A percentile compares a stretch with the other conserved stretches of the same genome.
These are phyloP conservation scores for Drosophila gunungcola DNA, from an alignment of 1,140 invertebrate genomes.

Conservation along the genomic window DNA sequence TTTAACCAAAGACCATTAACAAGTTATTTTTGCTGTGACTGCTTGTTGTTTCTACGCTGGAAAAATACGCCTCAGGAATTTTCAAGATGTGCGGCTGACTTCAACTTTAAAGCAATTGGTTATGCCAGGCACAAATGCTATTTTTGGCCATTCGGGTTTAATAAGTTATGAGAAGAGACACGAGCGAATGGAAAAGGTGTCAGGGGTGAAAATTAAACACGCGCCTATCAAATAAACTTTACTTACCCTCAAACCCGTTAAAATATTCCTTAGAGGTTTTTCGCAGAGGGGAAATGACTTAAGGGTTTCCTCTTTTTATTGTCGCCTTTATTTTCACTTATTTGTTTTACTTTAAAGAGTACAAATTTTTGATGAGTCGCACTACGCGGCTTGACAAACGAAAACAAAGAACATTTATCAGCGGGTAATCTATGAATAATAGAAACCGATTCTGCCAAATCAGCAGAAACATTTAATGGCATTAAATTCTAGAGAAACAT, in stretches of 20 bases:
- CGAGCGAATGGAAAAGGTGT: constrained; percentile 42
- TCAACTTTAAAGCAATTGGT: constrained; percentile 32
- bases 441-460: constrained; percentile 46
- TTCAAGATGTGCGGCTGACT: constrained; percentile 27
- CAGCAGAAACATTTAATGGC: constrained; percentile 62
- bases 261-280: neutral
- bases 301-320: constrained; percentile 1
- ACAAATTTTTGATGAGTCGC: neutral
- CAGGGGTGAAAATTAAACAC: constrained; percentile 58
- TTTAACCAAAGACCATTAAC: constrained; percentile 57
- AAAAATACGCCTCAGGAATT: constrained; percentile 62
- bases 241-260: constrained; percentile 29
- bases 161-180: constrained; percentile 57
- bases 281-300: neutral
- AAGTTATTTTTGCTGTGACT: constrained; percentile 28
- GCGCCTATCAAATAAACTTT: constrained; percentile 72
- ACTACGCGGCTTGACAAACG: neutral
- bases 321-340: constrained; percentile 10
- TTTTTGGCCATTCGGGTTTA: constrained; percentile 53
- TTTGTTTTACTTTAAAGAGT: constrained; percentile 16
- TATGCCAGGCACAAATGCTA: constrained; percentile 60
- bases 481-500: constrained; percentile 46
- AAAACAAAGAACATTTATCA: constrained; percentile 17
- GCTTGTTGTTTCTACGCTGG: neutral
- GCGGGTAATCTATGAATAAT: constrained; percentile 46